phyloP scores from a whole-genome alignment of 2,797 vertebrate species.

The Triplophysa yarkandensis region DNA sequence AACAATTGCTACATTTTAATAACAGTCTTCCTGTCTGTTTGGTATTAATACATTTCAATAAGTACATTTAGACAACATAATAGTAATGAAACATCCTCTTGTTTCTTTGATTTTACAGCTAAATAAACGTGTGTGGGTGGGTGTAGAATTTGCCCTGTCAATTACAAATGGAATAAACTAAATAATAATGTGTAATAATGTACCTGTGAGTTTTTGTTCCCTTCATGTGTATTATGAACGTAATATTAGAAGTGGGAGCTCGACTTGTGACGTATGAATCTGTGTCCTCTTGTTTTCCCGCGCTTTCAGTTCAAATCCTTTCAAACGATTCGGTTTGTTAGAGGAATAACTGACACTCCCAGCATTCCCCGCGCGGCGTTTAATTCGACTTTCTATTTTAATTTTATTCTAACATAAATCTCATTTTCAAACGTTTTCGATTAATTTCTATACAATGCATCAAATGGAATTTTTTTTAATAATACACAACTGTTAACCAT shows the following conservation, averaged over 20 bases:
- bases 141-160: neutral
- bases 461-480: neutral
- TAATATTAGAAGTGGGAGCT: neutral
- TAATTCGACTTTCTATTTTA: neutral
- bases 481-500: too few relatives aligned
- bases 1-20: neutral
- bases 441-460: neutral
- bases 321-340: neutral
- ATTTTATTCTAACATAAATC: neutral
- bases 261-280: neutral
- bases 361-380: neutral
- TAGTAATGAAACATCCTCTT: neutral
- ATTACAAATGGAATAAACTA: neutral
- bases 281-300: neutral
- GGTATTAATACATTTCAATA: neutral
- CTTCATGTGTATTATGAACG: neutral
- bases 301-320: neutral
- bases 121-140: neutral
- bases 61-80: neutral
- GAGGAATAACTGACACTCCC: neutral
- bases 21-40: neutral
- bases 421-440: neutral
- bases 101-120: neutral
- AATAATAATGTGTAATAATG: neutral
- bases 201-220: neutral